Percentiles rank a stretch among this genome's conserved stretches.
Evolutionary conservation across 2,888 invertebrate genomes (phyloP).

Genomic region (Allygus modestus): DNA sequence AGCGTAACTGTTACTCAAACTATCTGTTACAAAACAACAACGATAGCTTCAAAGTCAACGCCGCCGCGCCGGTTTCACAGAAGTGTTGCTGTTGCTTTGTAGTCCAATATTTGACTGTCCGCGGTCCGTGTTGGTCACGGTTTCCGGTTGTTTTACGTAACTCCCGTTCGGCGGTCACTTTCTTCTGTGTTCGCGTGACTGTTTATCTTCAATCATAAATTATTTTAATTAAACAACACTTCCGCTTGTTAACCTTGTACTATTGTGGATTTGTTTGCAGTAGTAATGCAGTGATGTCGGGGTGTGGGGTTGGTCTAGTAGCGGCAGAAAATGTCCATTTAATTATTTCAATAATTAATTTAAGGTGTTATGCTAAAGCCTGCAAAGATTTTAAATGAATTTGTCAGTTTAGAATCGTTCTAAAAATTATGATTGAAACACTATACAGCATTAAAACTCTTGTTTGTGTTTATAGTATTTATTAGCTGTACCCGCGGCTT

Average conservation of each 20-base stretch:
- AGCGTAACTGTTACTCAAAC: background rate
- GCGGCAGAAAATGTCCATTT: no score
- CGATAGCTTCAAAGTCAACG: background rate
- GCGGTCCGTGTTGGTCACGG: background rate
- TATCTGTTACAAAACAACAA: background rate
- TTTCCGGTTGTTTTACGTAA: slow-evolving; percentile 23
- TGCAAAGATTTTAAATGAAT: no score
- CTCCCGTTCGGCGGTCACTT: background rate
- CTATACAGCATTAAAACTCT: no score
- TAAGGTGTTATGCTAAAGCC: no score
- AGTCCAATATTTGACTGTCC: background rate
- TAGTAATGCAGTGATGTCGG: no score
- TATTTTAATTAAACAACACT: background rate
- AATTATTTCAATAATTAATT: no score
- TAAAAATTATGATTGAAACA: no score
- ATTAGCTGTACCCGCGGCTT: no score
- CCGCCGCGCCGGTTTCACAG: background rate
- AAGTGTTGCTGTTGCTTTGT: background rate
- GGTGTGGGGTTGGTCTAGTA: no score
- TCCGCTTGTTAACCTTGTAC: background rate
- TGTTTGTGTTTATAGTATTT: no score
- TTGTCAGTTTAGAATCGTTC: no score
- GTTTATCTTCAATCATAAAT: background rate
- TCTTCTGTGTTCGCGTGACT: background rate
- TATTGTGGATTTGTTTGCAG: no score